phyloP scores from a whole-genome alignment of 2,888 invertebrate species.

The Agrotis segetum region DNA sequence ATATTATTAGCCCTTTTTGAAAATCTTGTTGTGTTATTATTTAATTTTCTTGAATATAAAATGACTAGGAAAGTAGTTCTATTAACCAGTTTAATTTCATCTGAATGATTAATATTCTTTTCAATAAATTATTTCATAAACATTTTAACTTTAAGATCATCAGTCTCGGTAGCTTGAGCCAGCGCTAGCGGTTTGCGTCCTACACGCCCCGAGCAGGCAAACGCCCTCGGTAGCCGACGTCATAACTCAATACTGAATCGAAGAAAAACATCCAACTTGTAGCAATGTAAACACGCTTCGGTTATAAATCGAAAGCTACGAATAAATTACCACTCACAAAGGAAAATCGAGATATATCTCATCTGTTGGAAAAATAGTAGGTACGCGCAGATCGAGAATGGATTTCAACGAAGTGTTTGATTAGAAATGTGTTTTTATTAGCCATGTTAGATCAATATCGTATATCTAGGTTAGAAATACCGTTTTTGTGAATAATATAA shows the following conservation, averaged over 20 bases:
- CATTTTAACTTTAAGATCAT: constrained; percentile 5
- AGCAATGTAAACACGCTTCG: constrained; percentile 34
- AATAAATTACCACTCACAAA: constrained; percentile 13
- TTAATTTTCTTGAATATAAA: too few species aligned
- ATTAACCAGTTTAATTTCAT: too few species aligned
- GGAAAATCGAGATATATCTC: constrained; percentile 4
- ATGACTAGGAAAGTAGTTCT: too few species aligned
- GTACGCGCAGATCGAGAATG: background rate
- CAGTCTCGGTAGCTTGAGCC: constrained; percentile 8
- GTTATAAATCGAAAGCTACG: constrained; percentile 24
- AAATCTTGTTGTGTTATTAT: too few species aligned
- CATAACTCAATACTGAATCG: constrained; percentile 43
- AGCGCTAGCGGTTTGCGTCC: constrained; percentile 22
- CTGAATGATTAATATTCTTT: too few species aligned
- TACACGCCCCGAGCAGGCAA: constrained; percentile 36
- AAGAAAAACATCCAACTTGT: constrained; percentile 29
- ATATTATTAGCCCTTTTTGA: too few species aligned
- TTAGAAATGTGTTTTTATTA: background rate
- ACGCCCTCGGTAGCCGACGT: constrained; percentile 52
- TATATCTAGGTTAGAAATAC: background rate
- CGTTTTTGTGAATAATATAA: background rate
- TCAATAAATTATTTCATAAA: background rate
- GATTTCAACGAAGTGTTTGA: background rate
- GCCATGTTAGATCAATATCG: background rate
- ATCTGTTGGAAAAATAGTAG: background rate